Percentiles rank a stretch among this genome's conserved stretches.
phyloP scores from a whole-genome alignment of 2,113 vertebrate genomes.

The Nothobranchius kuhntae region DNA sequence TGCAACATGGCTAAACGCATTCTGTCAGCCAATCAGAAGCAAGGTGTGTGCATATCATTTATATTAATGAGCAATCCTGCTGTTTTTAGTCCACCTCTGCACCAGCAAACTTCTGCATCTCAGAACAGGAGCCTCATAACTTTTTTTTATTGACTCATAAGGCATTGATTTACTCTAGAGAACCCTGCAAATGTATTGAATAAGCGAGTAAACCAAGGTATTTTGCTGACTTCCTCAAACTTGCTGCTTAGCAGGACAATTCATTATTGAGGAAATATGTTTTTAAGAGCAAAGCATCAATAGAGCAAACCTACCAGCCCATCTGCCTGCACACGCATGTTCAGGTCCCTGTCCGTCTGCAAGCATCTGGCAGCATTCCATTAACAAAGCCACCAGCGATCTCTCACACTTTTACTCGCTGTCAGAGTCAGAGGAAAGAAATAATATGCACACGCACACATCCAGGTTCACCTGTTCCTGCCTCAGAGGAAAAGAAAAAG shows the following conservation, averaged over 20 bases:
- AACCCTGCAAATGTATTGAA: too few species aligned
- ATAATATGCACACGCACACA: slow-evolving; percentile 17
- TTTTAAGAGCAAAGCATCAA: slow-evolving; percentile 2
- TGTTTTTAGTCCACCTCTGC: too few species aligned
- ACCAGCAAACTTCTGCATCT: too few species aligned
- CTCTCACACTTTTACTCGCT: slow-evolving; percentile 57
- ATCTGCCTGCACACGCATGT: slow-evolving; percentile 31
- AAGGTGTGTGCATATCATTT: too few species aligned
- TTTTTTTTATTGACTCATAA: too few species aligned
- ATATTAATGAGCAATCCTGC: too few species aligned
- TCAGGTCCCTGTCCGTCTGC: slow-evolving; percentile 28
- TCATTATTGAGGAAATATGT: not conserved
- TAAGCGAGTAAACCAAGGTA: not conserved
- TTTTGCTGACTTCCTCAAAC: not conserved
- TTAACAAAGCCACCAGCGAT: slow-evolving; percentile 51
- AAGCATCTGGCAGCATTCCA: slow-evolving; percentile 55
- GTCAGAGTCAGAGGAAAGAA: slow-evolving; percentile 26
- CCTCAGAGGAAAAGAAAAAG: slow-evolving; percentile 65
- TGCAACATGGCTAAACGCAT: too few species aligned
- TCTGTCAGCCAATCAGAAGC: too few species aligned
- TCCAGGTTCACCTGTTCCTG: slow-evolving; percentile 45
- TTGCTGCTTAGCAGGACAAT: not conserved
- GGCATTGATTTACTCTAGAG: too few species aligned
- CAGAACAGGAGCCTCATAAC: too few species aligned
- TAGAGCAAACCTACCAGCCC: slow-evolving; percentile 3